A percentile compares a stretch with the other conserved stretches of the same genome.
phyloP scores from a whole-genome alignment of 2,888 invertebrate species.

The Spodoptera littoralis region DNA sequence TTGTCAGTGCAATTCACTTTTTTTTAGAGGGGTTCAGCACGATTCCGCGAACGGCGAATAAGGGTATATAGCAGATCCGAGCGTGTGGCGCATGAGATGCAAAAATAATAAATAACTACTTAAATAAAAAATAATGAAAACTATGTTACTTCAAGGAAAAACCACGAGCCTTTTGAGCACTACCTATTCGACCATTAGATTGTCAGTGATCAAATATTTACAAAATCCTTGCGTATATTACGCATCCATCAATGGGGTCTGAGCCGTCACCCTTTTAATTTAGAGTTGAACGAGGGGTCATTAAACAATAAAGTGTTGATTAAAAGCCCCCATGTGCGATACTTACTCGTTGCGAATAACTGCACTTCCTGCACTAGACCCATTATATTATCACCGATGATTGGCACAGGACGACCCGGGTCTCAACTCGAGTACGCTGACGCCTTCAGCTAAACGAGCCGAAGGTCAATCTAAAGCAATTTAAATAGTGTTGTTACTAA shows the following conservation, averaged over 20 bases:
- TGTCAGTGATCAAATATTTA: conserved; percentile 83
- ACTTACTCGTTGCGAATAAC: conserved; percentile 81
- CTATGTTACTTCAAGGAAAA: no score
- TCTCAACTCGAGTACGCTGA: conserved; percentile 61
- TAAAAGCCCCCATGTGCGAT: conserved; percentile 88
- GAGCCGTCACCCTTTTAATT: conserved; percentile 89
- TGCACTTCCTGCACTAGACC: conserved; percentile 83
- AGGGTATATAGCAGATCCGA: no score
- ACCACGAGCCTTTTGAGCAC: no score
- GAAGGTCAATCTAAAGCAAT: conserved; percentile 44
- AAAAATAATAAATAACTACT: no score
- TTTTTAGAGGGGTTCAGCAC: no score
- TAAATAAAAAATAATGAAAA: no score
- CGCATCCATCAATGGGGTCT: conserved; percentile 86
- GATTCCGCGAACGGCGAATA: no score
- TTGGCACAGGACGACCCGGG: conserved; percentile 77
- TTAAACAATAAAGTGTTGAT: conserved; percentile 89
- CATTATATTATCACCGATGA: conserved; percentile 88
- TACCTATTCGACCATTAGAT: conserved; percentile 44
- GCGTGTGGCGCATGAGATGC: no score
- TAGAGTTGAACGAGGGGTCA: conserved; percentile 87
- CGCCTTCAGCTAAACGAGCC: conserved; percentile 50
- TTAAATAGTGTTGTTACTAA: no score
- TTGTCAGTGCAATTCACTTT: no score
- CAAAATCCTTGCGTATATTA: conserved; percentile 83